Base-by-base conservation (phyloP, 2,113 vertebrate genomes). In the Tonatia bakeri region DNA sequence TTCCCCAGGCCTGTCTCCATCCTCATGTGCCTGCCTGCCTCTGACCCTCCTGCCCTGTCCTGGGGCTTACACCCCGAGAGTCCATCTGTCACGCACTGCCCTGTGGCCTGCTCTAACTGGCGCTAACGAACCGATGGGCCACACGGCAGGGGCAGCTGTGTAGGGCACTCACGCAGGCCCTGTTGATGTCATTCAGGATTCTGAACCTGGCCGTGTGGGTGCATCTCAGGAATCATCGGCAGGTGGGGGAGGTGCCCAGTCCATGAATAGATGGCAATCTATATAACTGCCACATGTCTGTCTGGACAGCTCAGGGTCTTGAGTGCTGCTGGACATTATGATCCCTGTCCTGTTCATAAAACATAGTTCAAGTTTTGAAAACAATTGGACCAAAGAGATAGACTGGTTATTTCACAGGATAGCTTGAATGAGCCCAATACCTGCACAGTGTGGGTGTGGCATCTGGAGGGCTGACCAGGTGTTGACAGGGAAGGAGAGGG, bases 151-250 rank as follows among this genome's bases (percentile, higher is more conserved):
- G 80, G 14, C 4, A 4, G 22, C n/a, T 4, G 3, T 38, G 45
- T 40, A 1, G 20, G 45, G 5, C 24, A 8, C 36, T 11, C 0
- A 0, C 12, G 24, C 76, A n/a, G 15, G 38, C 20, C 61, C 28
- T 0, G 0, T 4, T 1, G 50, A 38, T 4, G 52, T 6, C 4
- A 5, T 26, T 43, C 3, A 6, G 13, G 4, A 0, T 45, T 12
- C 31, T 8, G 40, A 83, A 54, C 87, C 6, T 17, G 0, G 31
- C 38, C 31, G 1, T 5, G 20, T 2, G 5, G 31, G 14, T 28
- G 22, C 31, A 1, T 15, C 59, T 64, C 52, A 61, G 13, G 80
- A 64, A 38, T n/a, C 14, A 4, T 9, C 19, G 28, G 12, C n/a
- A 28, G 54, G 33, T 26, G 9, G 40, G 54, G 61, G 28, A 28